Evolutionary conservation across 2,888 invertebrate species (phyloP).

Genomic region (Anorthoa munda): DNA sequence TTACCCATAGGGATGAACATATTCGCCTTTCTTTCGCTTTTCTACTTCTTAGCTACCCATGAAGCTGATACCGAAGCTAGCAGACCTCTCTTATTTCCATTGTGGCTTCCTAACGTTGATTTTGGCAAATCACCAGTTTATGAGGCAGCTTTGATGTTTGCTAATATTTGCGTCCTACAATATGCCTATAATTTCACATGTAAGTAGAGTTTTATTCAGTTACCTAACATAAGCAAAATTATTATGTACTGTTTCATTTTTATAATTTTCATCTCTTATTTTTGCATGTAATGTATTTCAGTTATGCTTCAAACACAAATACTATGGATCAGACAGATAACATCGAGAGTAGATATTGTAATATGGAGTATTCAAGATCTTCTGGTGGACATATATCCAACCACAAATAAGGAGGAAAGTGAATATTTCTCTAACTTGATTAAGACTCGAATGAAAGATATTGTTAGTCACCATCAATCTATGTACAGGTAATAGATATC

Average conservation of each 20-base stretch:
- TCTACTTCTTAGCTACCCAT: slow-evolving; percentile 68
- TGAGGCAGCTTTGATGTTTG: slow-evolving; percentile 74
- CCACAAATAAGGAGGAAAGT: slow-evolving; percentile 66
- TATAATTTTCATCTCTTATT: not conserved
- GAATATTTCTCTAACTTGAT: slow-evolving; percentile 68
- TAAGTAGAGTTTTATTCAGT: slow-evolving; percentile 68
- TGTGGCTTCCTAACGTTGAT: slow-evolving; percentile 75
- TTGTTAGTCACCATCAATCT: slow-evolving; percentile 75
- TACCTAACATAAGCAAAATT: no score
- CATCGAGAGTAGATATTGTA: slow-evolving; percentile 79
- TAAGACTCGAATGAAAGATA: slow-evolving; percentile 74
- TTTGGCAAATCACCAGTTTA: slow-evolving; percentile 74
- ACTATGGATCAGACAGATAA: slow-evolving; percentile 81
- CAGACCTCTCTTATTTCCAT: slow-evolving; percentile 78
- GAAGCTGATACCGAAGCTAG: slow-evolving; percentile 62
- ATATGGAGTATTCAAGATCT: slow-evolving; percentile 80
- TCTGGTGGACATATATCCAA: slow-evolving; percentile 72
- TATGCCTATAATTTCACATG: slow-evolving; percentile 75
- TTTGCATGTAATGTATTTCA: slow-evolving; percentile 56
- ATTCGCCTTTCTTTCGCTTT: slow-evolving; percentile 62
- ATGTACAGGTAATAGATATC: slow-evolving; percentile 74
- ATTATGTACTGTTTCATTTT: not conserved
- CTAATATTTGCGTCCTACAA: slow-evolving; percentile 65
- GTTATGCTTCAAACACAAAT: slow-evolving; percentile 81
- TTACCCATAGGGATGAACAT: slow-evolving; percentile 65